Conservation (phyloP, 2,888 invertebrate genomes). For the Lepidocyrtoides sp. region DNA sequence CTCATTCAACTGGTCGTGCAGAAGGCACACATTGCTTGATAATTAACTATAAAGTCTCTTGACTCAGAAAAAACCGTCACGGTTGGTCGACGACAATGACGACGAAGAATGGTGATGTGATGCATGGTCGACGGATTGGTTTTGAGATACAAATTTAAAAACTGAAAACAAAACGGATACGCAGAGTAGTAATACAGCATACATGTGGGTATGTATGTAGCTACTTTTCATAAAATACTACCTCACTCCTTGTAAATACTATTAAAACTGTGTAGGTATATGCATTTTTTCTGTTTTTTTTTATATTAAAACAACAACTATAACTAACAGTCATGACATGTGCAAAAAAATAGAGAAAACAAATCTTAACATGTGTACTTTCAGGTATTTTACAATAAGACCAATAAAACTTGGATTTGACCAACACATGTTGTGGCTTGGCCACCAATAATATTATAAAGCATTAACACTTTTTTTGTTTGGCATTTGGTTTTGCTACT, state of each 20-base stretch:
- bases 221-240: too few species aligned
- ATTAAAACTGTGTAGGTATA: neutral
- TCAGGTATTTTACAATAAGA: slow-evolving; percentile 20
- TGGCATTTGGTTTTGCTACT: slow-evolving; percentile 16
- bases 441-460: neutral
- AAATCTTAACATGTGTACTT: slow-evolving; percentile 34
- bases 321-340: slow-evolving; percentile 28
- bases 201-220: too few species aligned
- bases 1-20: neutral
- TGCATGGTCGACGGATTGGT: slow-evolving; percentile 45
- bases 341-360: slow-evolving; percentile 41
- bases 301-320: neutral
- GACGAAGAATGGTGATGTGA: neutral
- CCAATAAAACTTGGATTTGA: slow-evolving; percentile 38
- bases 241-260: neutral
- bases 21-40: slow-evolving; percentile 23
- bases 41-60: slow-evolving; percentile 41
- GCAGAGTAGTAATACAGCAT: neutral
- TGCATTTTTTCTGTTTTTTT: neutral
- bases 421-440: slow-evolving; percentile 27
- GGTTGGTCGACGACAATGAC: slow-evolving; percentile 53
- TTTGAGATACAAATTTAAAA: neutral
- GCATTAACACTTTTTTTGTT: neutral
- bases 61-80: slow-evolving; percentile 37
- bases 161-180: slow-evolving; percentile 48